Percentiles rank a stretch among this genome's conserved stretches.
phyloP scores from a whole-genome alignment of 1,140 invertebrate genomes.

The Globodera ellingtonae region DNA sequence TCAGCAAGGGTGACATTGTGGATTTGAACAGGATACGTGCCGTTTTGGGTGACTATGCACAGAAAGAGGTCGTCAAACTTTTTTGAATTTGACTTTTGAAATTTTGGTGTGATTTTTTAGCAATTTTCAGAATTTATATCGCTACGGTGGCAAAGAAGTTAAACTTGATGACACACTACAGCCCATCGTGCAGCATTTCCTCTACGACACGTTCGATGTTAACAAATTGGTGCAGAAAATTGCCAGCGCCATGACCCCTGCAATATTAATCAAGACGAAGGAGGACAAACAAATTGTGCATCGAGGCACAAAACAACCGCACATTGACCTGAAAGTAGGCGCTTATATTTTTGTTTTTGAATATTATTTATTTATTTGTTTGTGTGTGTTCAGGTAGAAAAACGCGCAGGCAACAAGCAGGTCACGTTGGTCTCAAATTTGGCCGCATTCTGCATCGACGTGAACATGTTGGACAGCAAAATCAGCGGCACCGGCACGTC shows the following conservation, averaged over 20 bases:
- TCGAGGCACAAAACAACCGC: slow-evolving; percentile 12
- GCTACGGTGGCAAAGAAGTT: background rate
- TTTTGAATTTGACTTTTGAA: background rate
- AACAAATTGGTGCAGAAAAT: slow-evolving; percentile 45
- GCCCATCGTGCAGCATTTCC: slow-evolving; percentile 30
- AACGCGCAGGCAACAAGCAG: slow-evolving; percentile 47
- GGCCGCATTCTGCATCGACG: slow-evolving; percentile 45
- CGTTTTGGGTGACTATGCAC: slow-evolving; percentile 13
- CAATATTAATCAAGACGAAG: background rate
- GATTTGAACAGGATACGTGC: slow-evolving; percentile 4
- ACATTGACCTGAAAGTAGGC: slow-evolving; percentile 21
- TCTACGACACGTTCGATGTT: slow-evolving; percentile 14
- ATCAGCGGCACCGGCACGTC: slow-evolving; percentile 50
- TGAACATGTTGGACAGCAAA: slow-evolving; percentile 32
- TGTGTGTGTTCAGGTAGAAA: slow-evolving; percentile 41
- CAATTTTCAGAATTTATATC: slow-evolving; percentile 11
- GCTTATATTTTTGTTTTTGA: background rate
- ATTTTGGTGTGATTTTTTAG: background rate
- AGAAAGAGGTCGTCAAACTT: slow-evolving; percentile 4
- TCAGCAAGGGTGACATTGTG: slow-evolving; percentile 18
- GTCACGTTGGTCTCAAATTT: slow-evolving; percentile 51
- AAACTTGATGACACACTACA: slow-evolving; percentile 27
- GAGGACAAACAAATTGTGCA: slow-evolving; percentile 13
- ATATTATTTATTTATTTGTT: background rate
- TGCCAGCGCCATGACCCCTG: slow-evolving; percentile 26